These are phyloP conservation scores for Rhyacophila evoluta DNA, from an alignment of 2,888 invertebrate species.

Conservation along the genomic window DNA sequence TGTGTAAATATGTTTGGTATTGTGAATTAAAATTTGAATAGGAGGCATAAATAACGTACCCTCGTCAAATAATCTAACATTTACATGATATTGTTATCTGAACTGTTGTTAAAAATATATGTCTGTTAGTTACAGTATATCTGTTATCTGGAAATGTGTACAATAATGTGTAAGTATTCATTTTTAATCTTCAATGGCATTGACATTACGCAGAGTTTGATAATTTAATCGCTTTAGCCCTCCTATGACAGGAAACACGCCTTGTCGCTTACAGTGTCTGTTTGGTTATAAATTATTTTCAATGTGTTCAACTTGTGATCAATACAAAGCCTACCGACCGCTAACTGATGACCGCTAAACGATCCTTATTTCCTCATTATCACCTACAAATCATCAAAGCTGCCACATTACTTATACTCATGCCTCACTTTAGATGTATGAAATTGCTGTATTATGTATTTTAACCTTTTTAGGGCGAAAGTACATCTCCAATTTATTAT, in stretches of 20 bases:
- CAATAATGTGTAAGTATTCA: constrained; percentile 16
- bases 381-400: no score
- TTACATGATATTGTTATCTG: background rate
- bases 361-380: background rate
- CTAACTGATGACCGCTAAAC: background rate
- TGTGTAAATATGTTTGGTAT: background rate
- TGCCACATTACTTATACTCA: no score
- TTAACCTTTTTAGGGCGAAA: no score
- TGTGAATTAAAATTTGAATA: background rate
- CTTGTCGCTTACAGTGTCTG: constrained; percentile 44
- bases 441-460: no score
- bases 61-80: background rate
- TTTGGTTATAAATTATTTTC: constrained; percentile 28
- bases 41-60: background rate
- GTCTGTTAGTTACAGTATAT: background rate
- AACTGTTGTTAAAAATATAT: background rate
- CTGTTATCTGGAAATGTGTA: constrained; percentile 4
- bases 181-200: constrained; percentile 5
- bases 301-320: constrained; percentile 32
- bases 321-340: no score
- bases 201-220: background rate
- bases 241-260: constrained; percentile 28
- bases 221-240: background rate
- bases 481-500: no score
- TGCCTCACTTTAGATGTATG: no score